These are phyloP conservation scores for Antitype chi DNA, from an alignment of 2,888 invertebrate genomes.

Conservation along the genomic window DNA sequence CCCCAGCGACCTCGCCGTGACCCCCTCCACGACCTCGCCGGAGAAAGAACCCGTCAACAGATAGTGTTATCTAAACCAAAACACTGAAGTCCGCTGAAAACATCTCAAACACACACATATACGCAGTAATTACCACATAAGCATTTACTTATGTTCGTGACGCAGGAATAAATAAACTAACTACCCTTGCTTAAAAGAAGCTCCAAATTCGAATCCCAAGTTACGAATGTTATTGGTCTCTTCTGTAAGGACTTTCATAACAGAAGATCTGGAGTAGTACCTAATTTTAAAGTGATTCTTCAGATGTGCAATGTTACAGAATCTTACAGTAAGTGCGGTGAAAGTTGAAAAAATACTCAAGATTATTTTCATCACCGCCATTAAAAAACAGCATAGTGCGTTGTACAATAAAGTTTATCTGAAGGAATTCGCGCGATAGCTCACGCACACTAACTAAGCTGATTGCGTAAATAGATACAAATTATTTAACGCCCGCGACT, in stretches of 20 bases:
- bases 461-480: conserved; percentile 64
- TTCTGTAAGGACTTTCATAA: background rate
- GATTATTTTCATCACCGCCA: background rate
- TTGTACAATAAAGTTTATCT: conserved; percentile 55
- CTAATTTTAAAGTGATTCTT: background rate
- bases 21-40: conserved; percentile 36
- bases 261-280: background rate
- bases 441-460: conserved; percentile 35
- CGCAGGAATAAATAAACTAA: background rate
- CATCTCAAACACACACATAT: conserved; percentile 22
- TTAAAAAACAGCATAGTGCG: conserved; percentile 19
- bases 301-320: background rate
- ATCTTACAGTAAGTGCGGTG: too few relatives aligned
- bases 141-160: background rate
- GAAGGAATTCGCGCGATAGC: conserved; percentile 55
- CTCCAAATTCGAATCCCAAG: background rate
- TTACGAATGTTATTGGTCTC: background rate
- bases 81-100: conserved; percentile 50
- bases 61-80: conserved; percentile 67
- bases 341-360: background rate
- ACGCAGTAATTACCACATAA: background rate
- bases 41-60: conserved; percentile 67
- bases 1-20: conserved; percentile 32
- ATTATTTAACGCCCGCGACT: conserved; percentile 17
- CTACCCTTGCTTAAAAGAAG: too few relatives aligned